These are phyloP conservation scores for Nasua narica DNA, from an alignment of 2,797 vertebrate genomes.

Conservation along the genomic window DNA sequence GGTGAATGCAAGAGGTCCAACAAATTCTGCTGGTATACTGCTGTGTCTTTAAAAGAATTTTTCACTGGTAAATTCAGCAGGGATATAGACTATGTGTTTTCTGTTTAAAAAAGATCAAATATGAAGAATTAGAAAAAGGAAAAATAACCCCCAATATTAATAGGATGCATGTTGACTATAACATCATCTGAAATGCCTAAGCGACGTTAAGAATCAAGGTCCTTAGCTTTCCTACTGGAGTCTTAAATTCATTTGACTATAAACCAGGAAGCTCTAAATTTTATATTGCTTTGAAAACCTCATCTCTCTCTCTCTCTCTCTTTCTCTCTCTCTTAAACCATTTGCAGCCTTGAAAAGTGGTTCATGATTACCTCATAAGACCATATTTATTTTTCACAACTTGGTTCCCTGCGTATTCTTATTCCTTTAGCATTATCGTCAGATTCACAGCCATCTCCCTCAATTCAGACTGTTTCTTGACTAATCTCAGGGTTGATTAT, in stretches of 20 bases:
- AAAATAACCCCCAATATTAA: conserved; percentile 16
- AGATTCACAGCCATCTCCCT: background rate
- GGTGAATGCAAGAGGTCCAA: conserved; percentile 32
- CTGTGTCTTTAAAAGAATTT: conserved; percentile 41
- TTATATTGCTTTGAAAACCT: conserved; percentile 50
- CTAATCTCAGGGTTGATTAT: background rate
- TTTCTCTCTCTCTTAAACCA: background rate
- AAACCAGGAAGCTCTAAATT: conserved; percentile 45
- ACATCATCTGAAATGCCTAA: background rate
- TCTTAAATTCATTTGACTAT: conserved; percentile 40
- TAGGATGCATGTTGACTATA: background rate
- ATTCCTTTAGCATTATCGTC: background rate
- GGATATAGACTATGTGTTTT: conserved; percentile 36
- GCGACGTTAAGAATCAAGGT: background rate
- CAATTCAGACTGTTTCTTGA: background rate
- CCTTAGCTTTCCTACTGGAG: background rate
- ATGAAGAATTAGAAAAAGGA: conserved; percentile 65
- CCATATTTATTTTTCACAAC: conserved; percentile 31
- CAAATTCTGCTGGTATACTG: background rate
- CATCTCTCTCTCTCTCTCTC: background rate
- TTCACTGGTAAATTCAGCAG: background rate
- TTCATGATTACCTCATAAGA: background rate
- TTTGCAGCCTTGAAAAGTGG: conserved; percentile 35
- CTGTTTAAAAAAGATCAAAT: conserved; percentile 65
- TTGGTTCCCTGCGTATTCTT: background rate